Base-by-base conservation (phyloP, 2,888 invertebrate genomes). In the Pristionchus japonicus region DNA sequence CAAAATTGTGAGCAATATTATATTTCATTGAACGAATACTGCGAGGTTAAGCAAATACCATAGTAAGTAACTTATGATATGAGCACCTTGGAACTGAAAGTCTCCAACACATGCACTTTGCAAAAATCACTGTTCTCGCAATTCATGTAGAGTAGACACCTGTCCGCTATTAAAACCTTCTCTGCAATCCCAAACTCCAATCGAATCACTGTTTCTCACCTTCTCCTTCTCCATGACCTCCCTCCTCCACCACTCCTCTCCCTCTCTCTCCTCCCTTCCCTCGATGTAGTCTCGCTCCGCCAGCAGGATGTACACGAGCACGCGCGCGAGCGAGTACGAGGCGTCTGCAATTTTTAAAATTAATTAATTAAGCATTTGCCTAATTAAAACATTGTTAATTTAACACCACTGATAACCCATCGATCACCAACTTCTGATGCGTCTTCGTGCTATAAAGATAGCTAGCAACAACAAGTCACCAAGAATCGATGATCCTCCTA, bases 261-360 rank as follows among this genome's bases (percentile, higher is more conserved):
- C 49, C 52, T 40, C 34, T 20, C 20, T 17, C 34, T 34, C 31
- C n/a, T 31, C 49, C 9, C 34, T 7, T 23, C 43, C 49, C 37
- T 86, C 86, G 31, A 86, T 43, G 37, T 86, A 86, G 49, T 70
- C 49, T 34, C 70, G 47, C 86, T 86, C 86, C 23, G 86, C 67
- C 31, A 86, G 70, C 23, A 86, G 70, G 20, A 70, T 37, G 43
- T 86, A 86, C 52, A 34, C 43, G 20, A 86, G 86, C 7, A 31
- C 47, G 13, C 86, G 86, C 27, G 86, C 86, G n/a, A 86, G 49
- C 11, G 67, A 13, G 49, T 23, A 67, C 31, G 70, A 67, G 17
- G 57, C 43, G 70, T 86, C 86, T 86, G 85, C 7, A 23, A n/a
- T n/a, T 70, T n/a, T 9, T 13, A n/a, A 11, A 27, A 61, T 23